These are phyloP conservation scores for Zootermopsis nevadensis DNA, from an alignment of 2,888 invertebrate species.

Conservation along the genomic window DNA sequence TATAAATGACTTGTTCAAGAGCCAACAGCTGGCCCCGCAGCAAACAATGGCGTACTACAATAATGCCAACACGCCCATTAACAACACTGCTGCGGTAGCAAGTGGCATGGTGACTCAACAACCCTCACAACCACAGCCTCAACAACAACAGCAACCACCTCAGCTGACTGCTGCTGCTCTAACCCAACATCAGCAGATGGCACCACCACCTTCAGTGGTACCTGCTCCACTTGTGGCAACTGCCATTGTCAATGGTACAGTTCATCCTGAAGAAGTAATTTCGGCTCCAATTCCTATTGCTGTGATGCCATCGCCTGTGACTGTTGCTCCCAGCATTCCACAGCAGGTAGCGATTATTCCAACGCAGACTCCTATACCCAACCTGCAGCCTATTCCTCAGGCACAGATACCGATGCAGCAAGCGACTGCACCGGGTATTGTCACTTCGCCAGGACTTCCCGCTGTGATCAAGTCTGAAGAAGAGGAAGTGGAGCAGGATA, in stretches of 20 bases:
- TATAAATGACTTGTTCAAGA: constrained; percentile 26
- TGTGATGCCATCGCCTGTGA: constrained; percentile 41
- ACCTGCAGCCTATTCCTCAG: constrained; percentile 14
- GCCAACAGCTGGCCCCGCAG: constrained; percentile 51
- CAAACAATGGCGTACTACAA: constrained; percentile 56
- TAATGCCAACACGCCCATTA: constrained; percentile 53
- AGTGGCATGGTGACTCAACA: constrained; percentile 57
- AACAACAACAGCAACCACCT: constrained; percentile 2
- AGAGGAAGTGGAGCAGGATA: constrained; percentile 59
- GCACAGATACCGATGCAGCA: constrained; percentile 48
- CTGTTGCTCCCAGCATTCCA: constrained; percentile 37
- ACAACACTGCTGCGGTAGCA: constrained; percentile 58
- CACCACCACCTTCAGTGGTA: constrained; percentile 43
- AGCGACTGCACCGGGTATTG: constrained; percentile 55
- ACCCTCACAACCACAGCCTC: constrained; percentile 2
- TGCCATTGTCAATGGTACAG: constrained; percentile 62
- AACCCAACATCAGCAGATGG: constrained; percentile 37
- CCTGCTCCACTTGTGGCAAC: constrained; percentile 57
- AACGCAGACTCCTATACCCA: constrained; percentile 25
- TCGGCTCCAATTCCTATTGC: constrained; percentile 48
- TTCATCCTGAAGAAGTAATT: constrained; percentile 62
- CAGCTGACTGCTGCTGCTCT: constrained; percentile 36
- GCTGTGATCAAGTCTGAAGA: constrained; percentile 49
- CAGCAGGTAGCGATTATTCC: constrained; percentile 35
- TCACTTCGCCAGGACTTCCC: constrained; percentile 50